A percentile compares a stretch with the other conserved stretches of the same genome.
Evolutionary conservation across 2,113 vertebrate species (phyloP).

Genomic region (Coreoperca whiteheadi): DNA sequence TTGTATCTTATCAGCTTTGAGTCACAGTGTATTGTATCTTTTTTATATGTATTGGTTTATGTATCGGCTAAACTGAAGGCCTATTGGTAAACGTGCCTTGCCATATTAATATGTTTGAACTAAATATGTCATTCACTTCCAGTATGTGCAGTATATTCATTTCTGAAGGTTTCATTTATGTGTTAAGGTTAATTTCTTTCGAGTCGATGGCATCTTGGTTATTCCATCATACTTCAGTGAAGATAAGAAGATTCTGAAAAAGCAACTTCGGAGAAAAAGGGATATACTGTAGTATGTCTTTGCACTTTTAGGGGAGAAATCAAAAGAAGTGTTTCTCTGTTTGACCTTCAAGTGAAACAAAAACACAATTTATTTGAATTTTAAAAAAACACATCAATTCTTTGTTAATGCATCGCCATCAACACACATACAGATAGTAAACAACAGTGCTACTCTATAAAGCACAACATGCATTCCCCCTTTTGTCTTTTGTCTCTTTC

Average conservation of each 20-base stretch:
- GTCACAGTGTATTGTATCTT: neutral
- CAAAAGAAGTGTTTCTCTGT: neutral
- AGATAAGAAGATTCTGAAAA: neutral
- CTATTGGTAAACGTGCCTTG: neutral
- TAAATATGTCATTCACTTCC: neutral
- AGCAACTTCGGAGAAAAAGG: too few species aligned
- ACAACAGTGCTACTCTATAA: slow-evolving; percentile 28
- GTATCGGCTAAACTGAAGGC: neutral
- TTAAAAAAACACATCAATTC: neutral
- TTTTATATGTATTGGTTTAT: too few species aligned
- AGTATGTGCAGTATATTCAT: neutral
- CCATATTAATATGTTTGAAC: neutral
- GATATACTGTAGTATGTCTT: neutral
- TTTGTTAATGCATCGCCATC: slow-evolving; percentile 3
- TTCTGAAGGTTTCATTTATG: neutral
- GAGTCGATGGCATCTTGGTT: neutral
- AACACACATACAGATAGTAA: slow-evolving; percentile 40
- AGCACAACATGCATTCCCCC: slow-evolving; percentile 37
- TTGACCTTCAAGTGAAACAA: slow-evolving; percentile 6
- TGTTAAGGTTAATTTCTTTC: neutral
- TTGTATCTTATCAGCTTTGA: neutral
- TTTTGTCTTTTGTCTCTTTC: slow-evolving; percentile 70
- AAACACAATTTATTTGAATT: neutral
- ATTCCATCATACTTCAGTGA: neutral
- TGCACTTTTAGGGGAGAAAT: neutral